Percentiles rank a stretch among this genome's conserved stretches.
Evolutionary conservation across 2,888 invertebrate species (phyloP).

Genomic region (Hypercompe scribonia): DNA sequence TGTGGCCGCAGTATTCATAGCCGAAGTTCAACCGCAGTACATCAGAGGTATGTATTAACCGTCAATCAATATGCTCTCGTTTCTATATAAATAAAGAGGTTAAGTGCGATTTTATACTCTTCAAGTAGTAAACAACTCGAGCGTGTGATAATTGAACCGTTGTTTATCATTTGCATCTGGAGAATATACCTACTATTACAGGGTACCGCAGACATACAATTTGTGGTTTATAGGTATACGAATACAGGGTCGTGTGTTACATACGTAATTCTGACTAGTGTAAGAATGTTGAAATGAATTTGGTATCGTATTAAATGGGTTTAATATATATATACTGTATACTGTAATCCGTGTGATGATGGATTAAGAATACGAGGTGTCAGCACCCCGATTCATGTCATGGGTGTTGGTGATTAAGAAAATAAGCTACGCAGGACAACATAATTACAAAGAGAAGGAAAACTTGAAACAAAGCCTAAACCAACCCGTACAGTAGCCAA

Average conservation of each 20-base stretch:
- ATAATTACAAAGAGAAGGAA: too few relatives aligned
- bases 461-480: too few relatives aligned
- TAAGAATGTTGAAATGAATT: too few relatives aligned
- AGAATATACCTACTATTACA: not conserved
- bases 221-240: not conserved
- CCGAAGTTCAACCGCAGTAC: conserved; percentile 58
- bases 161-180: conserved; percentile 7
- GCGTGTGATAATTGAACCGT: not conserved
- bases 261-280: not conserved
- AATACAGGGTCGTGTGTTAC: not conserved
- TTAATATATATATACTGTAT: too few relatives aligned
- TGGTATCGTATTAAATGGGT: too few relatives aligned
- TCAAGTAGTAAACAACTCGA: conserved; percentile 12
- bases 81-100: conserved; percentile 19
- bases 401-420: too few relatives aligned
- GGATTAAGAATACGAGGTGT: too few relatives aligned
- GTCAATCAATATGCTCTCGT: conserved; percentile 7
- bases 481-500: too few relatives aligned
- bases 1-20: conserved; percentile 51
- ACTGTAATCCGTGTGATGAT: too few relatives aligned
- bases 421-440: too few relatives aligned
- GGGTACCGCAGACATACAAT: not conserved
- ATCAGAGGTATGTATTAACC: conserved; percentile 70
- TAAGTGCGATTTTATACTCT: conserved; percentile 29
- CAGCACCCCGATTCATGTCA: too few relatives aligned